phyloP scores from a whole-genome alignment of 1,140 invertebrate genomes.

The Papilio dardanus region DNA sequence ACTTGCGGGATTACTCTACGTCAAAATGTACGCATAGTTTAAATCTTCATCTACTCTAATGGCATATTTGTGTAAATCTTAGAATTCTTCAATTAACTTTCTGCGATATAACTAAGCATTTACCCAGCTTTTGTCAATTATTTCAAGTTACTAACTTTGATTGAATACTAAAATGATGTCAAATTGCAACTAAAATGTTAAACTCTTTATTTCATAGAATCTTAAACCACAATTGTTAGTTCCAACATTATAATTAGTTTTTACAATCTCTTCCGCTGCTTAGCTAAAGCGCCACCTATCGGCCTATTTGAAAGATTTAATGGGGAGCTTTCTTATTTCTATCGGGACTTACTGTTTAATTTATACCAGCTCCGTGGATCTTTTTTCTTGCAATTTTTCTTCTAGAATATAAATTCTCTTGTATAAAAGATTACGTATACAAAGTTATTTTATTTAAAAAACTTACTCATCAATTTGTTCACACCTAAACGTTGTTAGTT shows the following conservation, averaged over 20 bases:
- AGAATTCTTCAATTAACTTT: constrained; percentile 33
- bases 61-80: constrained; percentile 12
- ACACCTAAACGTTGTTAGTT: too few species aligned
- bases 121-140: neutral
- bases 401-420: too few species aligned
- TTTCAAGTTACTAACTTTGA: neutral
- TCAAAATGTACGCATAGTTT: constrained; percentile 31
- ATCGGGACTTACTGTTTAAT: constrained; percentile 64
- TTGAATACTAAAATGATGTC: too few species aligned
- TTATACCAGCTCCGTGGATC: constrained; percentile 56
- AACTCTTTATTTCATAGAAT: too few species aligned
- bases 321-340: constrained; percentile 70
- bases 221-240: neutral
- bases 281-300: constrained; percentile 62
- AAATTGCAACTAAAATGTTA: too few species aligned
- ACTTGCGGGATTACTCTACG: constrained; percentile 41
- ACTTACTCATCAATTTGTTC: too few species aligned
- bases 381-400: constrained; percentile 69
- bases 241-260: constrained; percentile 68
- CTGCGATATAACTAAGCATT: constrained; percentile 33
- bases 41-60: constrained; percentile 16
- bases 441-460: too few species aligned
- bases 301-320: constrained; percentile 69
- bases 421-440: too few species aligned
- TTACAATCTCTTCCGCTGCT: constrained; percentile 53